A percentile compares a stretch with the other conserved stretches of the same genome.
These are phyloP conservation scores for Gymnopithys bicolor DNA, from an alignment of 2,797 vertebrate species.

Conservation along the genomic window DNA sequence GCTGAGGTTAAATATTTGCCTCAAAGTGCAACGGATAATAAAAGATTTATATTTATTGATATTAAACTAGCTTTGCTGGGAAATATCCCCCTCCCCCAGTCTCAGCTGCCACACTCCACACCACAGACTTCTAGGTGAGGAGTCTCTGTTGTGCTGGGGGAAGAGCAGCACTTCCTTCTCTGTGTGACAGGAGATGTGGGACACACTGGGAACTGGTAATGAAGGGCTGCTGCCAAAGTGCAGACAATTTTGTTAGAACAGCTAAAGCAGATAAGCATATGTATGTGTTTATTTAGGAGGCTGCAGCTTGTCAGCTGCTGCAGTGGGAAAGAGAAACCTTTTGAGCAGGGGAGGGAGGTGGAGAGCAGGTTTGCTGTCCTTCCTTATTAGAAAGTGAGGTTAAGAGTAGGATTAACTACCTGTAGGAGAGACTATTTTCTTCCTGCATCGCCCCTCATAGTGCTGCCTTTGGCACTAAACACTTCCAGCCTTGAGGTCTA, in stretches of 20 bases:
- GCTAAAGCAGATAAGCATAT: neutral
- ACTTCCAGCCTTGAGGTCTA: neutral
- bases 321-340: neutral
- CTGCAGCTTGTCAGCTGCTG: neutral
- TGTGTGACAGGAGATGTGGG: accelerated
- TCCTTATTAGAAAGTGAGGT: neutral
- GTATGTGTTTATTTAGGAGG: neutral
- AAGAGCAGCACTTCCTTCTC: neutral
- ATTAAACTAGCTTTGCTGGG: neutral
- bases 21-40: neutral
- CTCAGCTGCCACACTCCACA: neutral
- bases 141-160: neutral
- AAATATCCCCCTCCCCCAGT: neutral
- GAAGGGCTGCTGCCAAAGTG: neutral
- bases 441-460: neutral
- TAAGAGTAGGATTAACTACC: neutral
- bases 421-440: neutral
- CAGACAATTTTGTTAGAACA: neutral
- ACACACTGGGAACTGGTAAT: neutral
- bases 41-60: neutral
- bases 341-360: neutral
- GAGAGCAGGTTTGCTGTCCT: neutral
- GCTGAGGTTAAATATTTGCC: conserved; percentile 7
- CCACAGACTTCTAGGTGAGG: neutral
- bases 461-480: neutral